Percentiles rank a stretch among this genome's conserved stretches.
These are phyloP conservation scores for Herpetotheres cachinnans DNA, from an alignment of 2,113 vertebrate genomes.

Conservation along the genomic window DNA sequence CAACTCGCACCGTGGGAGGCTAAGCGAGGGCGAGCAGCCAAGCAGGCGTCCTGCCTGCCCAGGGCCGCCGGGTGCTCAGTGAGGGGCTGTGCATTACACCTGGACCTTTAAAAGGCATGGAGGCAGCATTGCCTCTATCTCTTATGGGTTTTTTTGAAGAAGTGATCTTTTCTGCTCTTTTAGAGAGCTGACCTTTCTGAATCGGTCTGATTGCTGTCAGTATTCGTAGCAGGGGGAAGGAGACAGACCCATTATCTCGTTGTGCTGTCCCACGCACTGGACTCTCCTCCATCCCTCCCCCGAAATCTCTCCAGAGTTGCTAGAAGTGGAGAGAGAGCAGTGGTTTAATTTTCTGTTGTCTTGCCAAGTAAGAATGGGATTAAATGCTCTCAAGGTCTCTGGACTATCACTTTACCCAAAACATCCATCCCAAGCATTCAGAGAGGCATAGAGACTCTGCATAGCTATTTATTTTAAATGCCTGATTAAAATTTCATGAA, in stretches of 20 bases:
- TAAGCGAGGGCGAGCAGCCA: accelerated
- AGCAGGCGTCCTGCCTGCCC: background rate
- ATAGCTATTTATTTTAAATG: conserved; percentile 89
- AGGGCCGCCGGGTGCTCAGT: background rate
- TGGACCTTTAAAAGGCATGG: background rate
- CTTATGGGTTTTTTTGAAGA: background rate
- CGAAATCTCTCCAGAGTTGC: background rate
- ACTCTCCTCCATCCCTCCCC: background rate
- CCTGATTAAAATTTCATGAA: conserved; percentile 91
- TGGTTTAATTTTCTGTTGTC: conserved; percentile 71
- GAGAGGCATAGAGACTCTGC: conserved; percentile 78
- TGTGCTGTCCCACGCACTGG: background rate
- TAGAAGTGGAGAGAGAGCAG: conserved; percentile 20
- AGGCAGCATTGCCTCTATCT: background rate
- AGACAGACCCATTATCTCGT: background rate
- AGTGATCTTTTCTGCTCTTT: background rate
- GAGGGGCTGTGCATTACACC: background rate
- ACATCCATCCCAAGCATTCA: conserved; percentile 77
- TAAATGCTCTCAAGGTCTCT: conserved; percentile 80
- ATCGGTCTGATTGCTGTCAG: background rate
- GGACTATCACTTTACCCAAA: conserved; percentile 81
- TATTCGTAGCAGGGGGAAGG: background rate
- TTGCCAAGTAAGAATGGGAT: conserved; percentile 75
- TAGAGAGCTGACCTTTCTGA: background rate
- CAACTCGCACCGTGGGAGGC: accelerated